Evolutionary conservation across 2,888 invertebrate genomes (phyloP).

Genomic region (Ichneumoninae sp.): DNA sequence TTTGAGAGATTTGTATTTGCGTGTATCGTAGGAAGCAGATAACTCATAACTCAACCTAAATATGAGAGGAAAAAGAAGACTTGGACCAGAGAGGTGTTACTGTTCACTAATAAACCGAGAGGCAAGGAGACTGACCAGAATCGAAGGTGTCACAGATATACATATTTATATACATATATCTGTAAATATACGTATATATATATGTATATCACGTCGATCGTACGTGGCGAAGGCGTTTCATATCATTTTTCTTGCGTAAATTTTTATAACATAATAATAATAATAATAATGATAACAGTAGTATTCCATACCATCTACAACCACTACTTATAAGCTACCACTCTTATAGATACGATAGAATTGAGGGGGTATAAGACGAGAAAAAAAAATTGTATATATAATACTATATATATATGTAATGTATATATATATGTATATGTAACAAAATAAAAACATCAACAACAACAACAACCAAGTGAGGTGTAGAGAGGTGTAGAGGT

Average conservation of each 20-base stretch:
- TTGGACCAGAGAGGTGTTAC: constrained; percentile 85
- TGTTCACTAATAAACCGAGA: constrained; percentile 85
- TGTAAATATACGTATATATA: constrained; percentile 18
- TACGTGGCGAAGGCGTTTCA: constrained; percentile 57
- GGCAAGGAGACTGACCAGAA: constrained; percentile 84
- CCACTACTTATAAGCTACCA: constrained; percentile 85
- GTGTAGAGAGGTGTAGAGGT: constrained; percentile 82
- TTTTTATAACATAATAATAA: constrained; percentile 37
- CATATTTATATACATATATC: constrained; percentile 31
- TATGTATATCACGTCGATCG: constrained; percentile 53
- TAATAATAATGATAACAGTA: constrained; percentile 22
- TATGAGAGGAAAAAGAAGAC: constrained; percentile 83
- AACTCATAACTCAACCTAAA: constrained; percentile 83
- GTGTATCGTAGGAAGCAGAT: constrained; percentile 70
- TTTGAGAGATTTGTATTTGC: constrained; percentile 39
- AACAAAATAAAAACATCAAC: constrained; percentile 67
- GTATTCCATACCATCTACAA: constrained; percentile 83
- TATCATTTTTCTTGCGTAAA: constrained; percentile 61
- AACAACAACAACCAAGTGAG: constrained; percentile 69
- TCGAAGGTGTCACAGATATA: constrained; percentile 79
- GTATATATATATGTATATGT: constrained; percentile 53
- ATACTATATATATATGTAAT: too few species aligned
- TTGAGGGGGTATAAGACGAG: constrained; percentile 54
- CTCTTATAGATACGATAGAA: constrained; percentile 81
- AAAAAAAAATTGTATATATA: constrained; percentile 61